Conservation (phyloP, 2,113 vertebrate species). For the Nannobrachium achirus region DNA sequence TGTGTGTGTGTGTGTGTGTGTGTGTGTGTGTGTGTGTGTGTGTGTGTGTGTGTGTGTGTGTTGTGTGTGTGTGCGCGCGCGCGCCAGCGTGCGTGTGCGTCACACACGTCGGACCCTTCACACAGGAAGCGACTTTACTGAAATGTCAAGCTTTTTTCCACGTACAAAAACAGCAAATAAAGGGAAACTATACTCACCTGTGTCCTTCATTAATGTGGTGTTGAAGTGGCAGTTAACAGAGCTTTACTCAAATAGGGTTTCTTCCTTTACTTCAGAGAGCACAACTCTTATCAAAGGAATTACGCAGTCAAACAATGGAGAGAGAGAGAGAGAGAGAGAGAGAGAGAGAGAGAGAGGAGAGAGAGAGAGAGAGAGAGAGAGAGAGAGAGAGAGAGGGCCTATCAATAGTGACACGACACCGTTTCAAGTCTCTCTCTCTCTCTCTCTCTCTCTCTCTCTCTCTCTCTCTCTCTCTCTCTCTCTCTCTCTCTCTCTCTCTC, state of each 20-base stretch:
- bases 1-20: too few relatives aligned
- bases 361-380: too few relatives aligned
- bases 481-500: background rate
- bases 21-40: too few relatives aligned
- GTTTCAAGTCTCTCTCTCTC: conserved; percentile 44
- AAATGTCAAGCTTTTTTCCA: conserved; percentile 1
- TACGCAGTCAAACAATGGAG: conserved; percentile 69
- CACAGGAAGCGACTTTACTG: background rate
- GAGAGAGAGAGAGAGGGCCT: conserved; percentile 38
- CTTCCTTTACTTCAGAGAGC: conserved; percentile 64
- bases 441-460: conserved; percentile 41
- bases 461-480: conserved; percentile 55
- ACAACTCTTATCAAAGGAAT: conserved; percentile 58
- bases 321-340: too few relatives aligned
- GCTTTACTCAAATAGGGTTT: conserved; percentile 66
- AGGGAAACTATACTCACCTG: conserved; percentile 61
- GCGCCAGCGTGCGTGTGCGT: background rate
- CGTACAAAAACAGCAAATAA: conserved; percentile 16
- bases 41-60: too few relatives aligned
- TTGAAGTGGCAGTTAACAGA: conserved; percentile 56
- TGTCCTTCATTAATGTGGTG: conserved; percentile 47
- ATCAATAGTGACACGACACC: conserved; percentile 57
- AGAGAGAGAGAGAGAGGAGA: too few relatives aligned
- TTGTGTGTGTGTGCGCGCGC: too few relatives aligned
- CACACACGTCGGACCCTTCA: conserved; percentile 2